Base-by-base conservation (phyloP, 1,140 invertebrate species). In the Leptoteleia sp. region DNA sequence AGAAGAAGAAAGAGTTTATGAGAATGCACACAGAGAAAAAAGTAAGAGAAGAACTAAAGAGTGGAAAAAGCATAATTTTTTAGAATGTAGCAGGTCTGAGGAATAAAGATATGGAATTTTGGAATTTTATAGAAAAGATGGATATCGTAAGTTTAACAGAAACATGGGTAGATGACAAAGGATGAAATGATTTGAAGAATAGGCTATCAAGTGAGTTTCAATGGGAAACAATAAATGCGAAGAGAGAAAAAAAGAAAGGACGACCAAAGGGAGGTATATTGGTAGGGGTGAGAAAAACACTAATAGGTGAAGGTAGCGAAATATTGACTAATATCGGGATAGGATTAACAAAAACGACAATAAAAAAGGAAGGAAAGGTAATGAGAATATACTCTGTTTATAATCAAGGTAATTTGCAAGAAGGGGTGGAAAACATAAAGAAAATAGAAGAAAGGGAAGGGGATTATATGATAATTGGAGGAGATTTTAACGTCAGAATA, bases 41-140 rank as follows among this genome's bases (percentile, higher is more conserved):
- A 11, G 25, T 27, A 48, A 16, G 3, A n/a, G 12, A 48, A 33
- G 13, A 27, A 33, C 33, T 17, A 16, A 16, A 2, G 8, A 48
- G 15, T 11, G 13, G 1, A 48, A 5, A n/a, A 31, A 31, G n/a
- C 7, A 25, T 25, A 25, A 17, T 16, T 48, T 48, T 31, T 48
- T 48, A 27, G 45, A 38, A 38, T n/a, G 13, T 38, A 7, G 37
- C 37, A 38, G 37, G 37, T 4, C 0, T 16, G 2, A 16, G 6
- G 15, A 38, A 38, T 16, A 38, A 38, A 38, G 37, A 38, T 16
- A 38, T 12, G 15, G 37, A 38, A 15, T 38, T 38, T 16, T 38
- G 37, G 37, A 8, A 15, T 2, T 38, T 38, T 16, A n/a, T 38
- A 1, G 13, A 15, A 38, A 16, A 8, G 7, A 1, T 3, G 1